These are phyloP conservation scores for Hedya salicella DNA, from an alignment of 2,888 invertebrate species.

Conservation along the genomic window DNA sequence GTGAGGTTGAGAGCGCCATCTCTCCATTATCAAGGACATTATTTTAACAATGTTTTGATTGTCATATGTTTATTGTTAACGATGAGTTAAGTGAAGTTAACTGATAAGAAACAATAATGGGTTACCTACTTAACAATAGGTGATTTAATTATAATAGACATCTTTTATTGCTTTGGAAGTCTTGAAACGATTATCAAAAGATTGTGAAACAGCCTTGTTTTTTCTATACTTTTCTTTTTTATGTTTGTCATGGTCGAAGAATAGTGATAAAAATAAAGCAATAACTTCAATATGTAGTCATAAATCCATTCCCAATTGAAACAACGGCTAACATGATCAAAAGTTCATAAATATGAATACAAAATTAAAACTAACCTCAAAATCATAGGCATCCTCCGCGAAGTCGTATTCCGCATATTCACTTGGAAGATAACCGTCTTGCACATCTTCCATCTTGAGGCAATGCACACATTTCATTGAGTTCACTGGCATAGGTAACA, in stretches of 20 bases:
- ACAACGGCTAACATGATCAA: background rate
- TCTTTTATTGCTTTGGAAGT: background rate
- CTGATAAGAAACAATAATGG: background rate
- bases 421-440: constrained; percentile 71
- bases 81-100: background rate
- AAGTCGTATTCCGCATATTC: constrained; percentile 78
- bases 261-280: background rate
- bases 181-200: background rate
- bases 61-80: constrained; percentile 13
- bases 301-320: background rate
- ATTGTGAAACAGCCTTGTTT: background rate
- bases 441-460: constrained; percentile 73
- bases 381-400: constrained; percentile 78
- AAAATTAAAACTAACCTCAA: constrained; percentile 70
- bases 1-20: constrained; percentile 8
- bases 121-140: background rate
- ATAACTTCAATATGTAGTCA: background rate
- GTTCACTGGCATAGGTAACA: constrained; percentile 47
- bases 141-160: background rate
- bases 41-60: constrained; percentile 21
- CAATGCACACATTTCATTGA: constrained; percentile 68
- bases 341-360: constrained; percentile 41
- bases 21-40: background rate
- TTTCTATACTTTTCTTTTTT: constrained; percentile 14
- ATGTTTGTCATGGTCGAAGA: background rate